phyloP scores from a whole-genome alignment of 2,113 vertebrate genomes.

The Antennarius striatus region DNA sequence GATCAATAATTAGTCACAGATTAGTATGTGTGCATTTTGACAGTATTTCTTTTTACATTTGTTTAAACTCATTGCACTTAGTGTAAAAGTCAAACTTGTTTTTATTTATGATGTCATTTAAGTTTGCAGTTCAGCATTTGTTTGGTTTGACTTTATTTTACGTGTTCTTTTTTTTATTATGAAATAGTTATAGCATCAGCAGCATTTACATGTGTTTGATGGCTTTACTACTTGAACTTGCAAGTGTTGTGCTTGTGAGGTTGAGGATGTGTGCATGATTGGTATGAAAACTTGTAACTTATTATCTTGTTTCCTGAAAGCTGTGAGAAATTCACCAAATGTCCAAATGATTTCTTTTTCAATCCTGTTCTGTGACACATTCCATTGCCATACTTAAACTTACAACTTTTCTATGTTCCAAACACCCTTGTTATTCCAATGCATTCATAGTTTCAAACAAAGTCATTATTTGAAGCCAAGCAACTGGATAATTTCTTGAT shows the following conservation, averaged over 20 bases:
- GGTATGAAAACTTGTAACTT: slow-evolving; percentile 55
- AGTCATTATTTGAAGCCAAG: slow-evolving; percentile 48
- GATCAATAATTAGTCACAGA: slow-evolving; percentile 12
- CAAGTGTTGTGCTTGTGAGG: slow-evolving; percentile 34
- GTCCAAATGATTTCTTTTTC: slow-evolving; percentile 69
- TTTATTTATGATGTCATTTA: slow-evolving; percentile 71
- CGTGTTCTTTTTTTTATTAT: slow-evolving; percentile 37
- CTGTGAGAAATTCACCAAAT: slow-evolving; percentile 78
- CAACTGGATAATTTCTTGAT: slow-evolving; percentile 37
- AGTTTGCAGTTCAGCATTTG: slow-evolving; percentile 39
- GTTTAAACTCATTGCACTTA: slow-evolving; percentile 51
- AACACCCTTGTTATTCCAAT: slow-evolving; percentile 29
- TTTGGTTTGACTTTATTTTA: slow-evolving; percentile 42
- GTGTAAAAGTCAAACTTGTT: slow-evolving; percentile 39
- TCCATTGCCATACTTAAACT: slow-evolving; percentile 49
- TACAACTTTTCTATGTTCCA: slow-evolving; percentile 21
- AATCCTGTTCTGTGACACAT: slow-evolving; percentile 59
- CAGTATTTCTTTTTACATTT: slow-evolving; percentile 47
- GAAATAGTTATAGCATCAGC: slow-evolving; percentile 43
- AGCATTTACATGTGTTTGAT: slow-evolving; percentile 43
- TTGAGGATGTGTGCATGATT: slow-evolving; percentile 32
- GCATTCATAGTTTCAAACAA: slow-evolving; percentile 23
- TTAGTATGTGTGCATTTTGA: slow-evolving; percentile 2
- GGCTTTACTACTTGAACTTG: slow-evolving; percentile 41
- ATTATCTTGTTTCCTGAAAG: slow-evolving; percentile 72